A percentile compares a stretch with the other conserved stretches of the same genome.
These are phyloP conservation scores for Ciona savignyi DNA, from an alignment of 23 tunicate genomes.

Conservation along the genomic window DNA sequence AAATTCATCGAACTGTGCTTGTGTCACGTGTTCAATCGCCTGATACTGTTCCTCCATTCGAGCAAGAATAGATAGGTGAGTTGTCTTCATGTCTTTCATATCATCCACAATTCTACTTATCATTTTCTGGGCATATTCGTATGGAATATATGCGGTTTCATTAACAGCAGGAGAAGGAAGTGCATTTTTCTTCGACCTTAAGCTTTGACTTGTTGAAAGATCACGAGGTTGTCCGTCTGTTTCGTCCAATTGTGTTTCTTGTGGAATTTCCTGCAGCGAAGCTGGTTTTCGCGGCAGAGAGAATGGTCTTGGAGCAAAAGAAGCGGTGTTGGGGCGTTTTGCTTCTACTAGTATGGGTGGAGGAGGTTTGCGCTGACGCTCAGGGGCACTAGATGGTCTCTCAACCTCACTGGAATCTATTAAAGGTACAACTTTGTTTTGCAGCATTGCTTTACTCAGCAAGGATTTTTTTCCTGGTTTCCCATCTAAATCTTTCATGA, in stretches of 20 bases:
- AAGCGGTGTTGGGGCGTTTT: not conserved
- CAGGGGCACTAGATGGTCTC: not conserved
- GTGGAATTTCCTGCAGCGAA: not conserved
- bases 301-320: not conserved
- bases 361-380: not conserved
- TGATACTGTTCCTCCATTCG: conserved; percentile 69
- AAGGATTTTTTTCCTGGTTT: not conserved
- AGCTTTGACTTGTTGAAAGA: not conserved
- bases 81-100: conserved; percentile 69
- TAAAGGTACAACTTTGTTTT: not conserved
- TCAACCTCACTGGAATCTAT: not conserved
- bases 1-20: conserved; percentile 36
- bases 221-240: not conserved
- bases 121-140: conserved; percentile 70
- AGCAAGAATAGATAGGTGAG: conserved; percentile 38
- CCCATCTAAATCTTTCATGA: not conserved
- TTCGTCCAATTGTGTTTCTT: not conserved
- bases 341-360: not conserved
- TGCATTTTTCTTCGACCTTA: not conserved
- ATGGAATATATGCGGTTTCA: conserved; percentile 91
- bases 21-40: conserved; percentile 49
- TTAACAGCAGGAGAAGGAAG: conserved; percentile 12
- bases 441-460: not conserved
- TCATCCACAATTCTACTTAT: conserved; percentile 65
- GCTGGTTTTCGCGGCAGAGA: not conserved